Evolutionary conservation across 2,888 invertebrate genomes (phyloP), one percentile per base, ranked within the genome.

Genomic region (Coleophora deauratella): DNA sequence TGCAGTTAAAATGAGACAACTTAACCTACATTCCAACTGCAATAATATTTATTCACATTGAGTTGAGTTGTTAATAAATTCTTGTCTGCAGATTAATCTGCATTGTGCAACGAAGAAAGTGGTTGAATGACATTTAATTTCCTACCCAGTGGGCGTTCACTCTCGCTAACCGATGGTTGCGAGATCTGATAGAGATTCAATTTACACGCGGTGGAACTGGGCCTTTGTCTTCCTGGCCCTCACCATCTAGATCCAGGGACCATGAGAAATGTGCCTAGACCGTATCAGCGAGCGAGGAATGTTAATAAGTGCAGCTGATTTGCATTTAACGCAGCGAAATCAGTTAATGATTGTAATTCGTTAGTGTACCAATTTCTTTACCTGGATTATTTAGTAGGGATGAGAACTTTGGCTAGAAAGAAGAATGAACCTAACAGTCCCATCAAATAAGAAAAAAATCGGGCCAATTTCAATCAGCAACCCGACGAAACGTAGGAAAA

Each of bases 111-210:
- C 35, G 61, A 81, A 78, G 79, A 77, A 80, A 73, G 66, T 77
- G 69, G 56, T 62, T 68, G 72, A 72, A 73, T 75, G 79, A 82
- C 81, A 75, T 82, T 81, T 82, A 82, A 84, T 84, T 84, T 84
- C 84, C 85, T 80, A 56, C 57, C 47, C 51, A 55, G 58, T 55
- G 59, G 56, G 54, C 59, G 53, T 47, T 42, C 47, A 52, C 55
- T 49, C 58, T 56, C 55, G 48, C 57, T 55, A 54, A 52, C 21
- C 21, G 21, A 57, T 61, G 45, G 44, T 45, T 45, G 47, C 57
- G 55, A 60, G 61, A 73, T 75, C 76, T 64, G 72, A 76, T 72
- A 65, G 63, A 59, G 57, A 72, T 75, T 76, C 66, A 72, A 76
- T 75, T 72, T 73, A 65, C 62, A 62, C 52, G 54, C 54, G 50